phyloP scores from a whole-genome alignment of 1,140 invertebrate genomes.

The Papilio polytes region DNA sequence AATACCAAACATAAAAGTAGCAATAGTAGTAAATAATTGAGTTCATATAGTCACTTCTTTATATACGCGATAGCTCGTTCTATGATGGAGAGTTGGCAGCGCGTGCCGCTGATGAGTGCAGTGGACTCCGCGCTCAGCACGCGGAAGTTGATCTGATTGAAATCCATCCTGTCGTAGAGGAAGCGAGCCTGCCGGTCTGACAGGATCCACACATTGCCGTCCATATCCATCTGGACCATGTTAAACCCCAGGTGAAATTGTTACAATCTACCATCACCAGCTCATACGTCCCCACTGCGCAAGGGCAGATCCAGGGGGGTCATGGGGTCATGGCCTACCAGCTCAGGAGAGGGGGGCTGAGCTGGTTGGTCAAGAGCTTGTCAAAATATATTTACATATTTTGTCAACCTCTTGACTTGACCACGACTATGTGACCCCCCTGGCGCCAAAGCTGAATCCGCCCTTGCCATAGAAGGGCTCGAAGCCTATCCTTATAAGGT shows the following conservation, averaged over 20 bases:
- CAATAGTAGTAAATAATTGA: not conserved
- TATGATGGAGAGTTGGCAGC: constrained; percentile 52
- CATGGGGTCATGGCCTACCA: no score
- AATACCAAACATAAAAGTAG: not conserved
- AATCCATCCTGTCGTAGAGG: constrained; percentile 83
- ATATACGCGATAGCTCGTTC: constrained; percentile 48
- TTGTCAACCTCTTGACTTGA: no score
- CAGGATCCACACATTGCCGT: constrained; percentile 86
- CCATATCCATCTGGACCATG: constrained; percentile 75
- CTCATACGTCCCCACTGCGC: no score
- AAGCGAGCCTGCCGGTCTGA: constrained; percentile 87
- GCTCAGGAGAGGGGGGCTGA: no score
- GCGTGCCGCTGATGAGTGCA: constrained; percentile 53
- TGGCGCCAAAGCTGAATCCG: no score
- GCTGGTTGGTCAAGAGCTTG: no score
- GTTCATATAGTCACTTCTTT: constrained; percentile 24
- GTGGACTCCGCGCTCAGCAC: constrained; percentile 68
- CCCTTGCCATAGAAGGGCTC: no score
- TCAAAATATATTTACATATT: no score
- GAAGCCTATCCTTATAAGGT: no score
- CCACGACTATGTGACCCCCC: no score
- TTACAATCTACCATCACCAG: no score
- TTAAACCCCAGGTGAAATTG: not conserved
- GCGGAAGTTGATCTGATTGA: constrained; percentile 84
- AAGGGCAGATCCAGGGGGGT: no score